Percentiles rank a stretch among this genome's conserved stretches.
Evolutionary conservation across 2,113 vertebrate species (phyloP).

Genomic region (Thymallus thymallus): DNA sequence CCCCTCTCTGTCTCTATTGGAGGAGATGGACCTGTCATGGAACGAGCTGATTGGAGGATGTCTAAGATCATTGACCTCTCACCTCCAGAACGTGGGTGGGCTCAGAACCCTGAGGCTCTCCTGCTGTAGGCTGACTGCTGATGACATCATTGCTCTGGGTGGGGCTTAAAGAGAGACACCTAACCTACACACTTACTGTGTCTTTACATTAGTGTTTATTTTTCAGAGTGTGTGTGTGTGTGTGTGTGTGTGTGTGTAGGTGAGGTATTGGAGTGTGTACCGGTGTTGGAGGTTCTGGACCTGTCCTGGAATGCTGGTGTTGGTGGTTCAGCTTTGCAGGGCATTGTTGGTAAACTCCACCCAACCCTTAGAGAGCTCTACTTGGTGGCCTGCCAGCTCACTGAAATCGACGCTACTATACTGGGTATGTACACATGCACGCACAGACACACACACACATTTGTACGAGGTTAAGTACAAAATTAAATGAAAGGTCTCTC

Average conservation of each 20-base stretch:
- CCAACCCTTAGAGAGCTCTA: constrained; percentile 74
- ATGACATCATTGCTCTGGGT: constrained; percentile 81
- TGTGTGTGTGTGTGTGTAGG: constrained; percentile 59
- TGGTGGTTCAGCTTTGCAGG: constrained; percentile 77
- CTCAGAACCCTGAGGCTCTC: constrained; percentile 78
- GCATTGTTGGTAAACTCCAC: constrained; percentile 70
- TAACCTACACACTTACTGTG: neutral
- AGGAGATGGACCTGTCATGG: constrained; percentile 87
- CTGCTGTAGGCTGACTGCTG: constrained; percentile 77
- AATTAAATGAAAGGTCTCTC: neutral
- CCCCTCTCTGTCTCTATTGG: constrained; percentile 75
- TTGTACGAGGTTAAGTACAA: neutral
- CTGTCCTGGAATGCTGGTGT: constrained; percentile 86
- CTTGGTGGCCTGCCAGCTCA: constrained; percentile 81
- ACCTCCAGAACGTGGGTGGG: constrained; percentile 72
- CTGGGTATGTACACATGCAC: constrained; percentile 72
- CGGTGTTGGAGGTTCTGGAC: constrained; percentile 80
- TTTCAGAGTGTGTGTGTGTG: neutral
- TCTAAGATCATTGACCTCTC: constrained; percentile 70
- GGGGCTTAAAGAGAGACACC: constrained; percentile 16
- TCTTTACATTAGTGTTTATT: neutral
- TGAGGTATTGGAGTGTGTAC: constrained; percentile 68
- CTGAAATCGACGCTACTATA: constrained; percentile 68
- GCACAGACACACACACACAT: neutral
- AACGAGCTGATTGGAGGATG: constrained; percentile 80